Base-by-base conservation (phyloP, 2,888 invertebrate species). In the Lepidocyrtoides sp. region DNA sequence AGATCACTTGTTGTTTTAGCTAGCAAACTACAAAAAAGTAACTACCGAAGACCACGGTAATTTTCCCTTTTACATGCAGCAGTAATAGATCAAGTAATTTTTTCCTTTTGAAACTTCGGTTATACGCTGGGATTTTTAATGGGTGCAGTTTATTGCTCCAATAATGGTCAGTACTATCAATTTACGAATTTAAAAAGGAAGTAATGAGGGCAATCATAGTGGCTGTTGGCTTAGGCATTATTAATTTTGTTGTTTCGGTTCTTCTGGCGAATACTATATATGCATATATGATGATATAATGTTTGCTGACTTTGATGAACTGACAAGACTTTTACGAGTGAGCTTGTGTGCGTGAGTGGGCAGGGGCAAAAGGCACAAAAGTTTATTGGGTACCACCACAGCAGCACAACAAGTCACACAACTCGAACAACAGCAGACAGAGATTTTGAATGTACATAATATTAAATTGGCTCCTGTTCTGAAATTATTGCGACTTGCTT, bases 111-210 rank as follows among this genome's bases (percentile, higher is more conserved):
- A 36, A 72, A 17, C 5, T 69, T 12, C 63, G 63, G 29, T 32
- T 66, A 32, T 32, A n/a, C 32, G 14, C 17, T 60, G 23, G 20
- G 2, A 41, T 41, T 72, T 72, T 72, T 41, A 72, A 72, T 41
- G 72, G 72, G 72, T 10, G 10, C 20, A 75, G 75, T 75, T 75
- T 75, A 75, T 75, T 75, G 75, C 75, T 75, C 75, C 75, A 75
- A 75, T 75, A 75, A 75, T 75, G 75, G 75, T 44, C 44, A 44
- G 44, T 41, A n/a, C 17, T 23, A 69, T 69, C 75, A 75, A 75
- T 75, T 75, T 48, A 75, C 44, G 23, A 75, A 75, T 75, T 44
- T 48, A 23, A 75, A 75, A 75, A 75, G 75, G 75, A 75, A 75
- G 75, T 75, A 75, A 75, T 48, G 75, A 75, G 75, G 48, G 48